These are phyloP conservation scores for Microtus montanus DNA, from an alignment of 2,113 vertebrate genomes.

Conservation along the genomic window DNA sequence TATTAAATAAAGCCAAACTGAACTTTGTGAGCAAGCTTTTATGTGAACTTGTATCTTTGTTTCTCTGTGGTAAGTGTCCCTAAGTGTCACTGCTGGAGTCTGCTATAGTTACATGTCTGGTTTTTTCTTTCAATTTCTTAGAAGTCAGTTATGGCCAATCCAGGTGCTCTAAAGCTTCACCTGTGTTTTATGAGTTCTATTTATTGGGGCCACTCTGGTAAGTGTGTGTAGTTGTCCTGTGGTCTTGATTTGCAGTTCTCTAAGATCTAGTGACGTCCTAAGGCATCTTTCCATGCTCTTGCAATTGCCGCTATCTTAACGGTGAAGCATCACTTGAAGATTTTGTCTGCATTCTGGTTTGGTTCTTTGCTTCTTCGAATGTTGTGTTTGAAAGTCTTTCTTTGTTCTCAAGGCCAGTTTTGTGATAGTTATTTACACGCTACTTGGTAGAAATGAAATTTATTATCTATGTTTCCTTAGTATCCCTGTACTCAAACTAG, in stretches of 20 bases:
- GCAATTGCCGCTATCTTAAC: background rate
- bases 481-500: background rate
- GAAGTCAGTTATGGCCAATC: background rate
- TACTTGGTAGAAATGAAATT: background rate
- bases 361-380: background rate
- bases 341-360: background rate
- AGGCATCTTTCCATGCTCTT: background rate
- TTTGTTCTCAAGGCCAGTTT: background rate
- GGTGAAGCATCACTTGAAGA: background rate
- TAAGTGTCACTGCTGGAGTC: too few relatives aligned
- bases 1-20: background rate
- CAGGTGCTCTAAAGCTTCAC: background rate
- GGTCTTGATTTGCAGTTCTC: background rate
- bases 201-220: background rate
- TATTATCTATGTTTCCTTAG: too few relatives aligned
- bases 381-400: background rate
- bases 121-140: background rate
- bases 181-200: background rate
- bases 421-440: background rate
- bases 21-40: background rate
- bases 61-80: background rate
- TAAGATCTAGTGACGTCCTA: background rate
- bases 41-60: background rate
- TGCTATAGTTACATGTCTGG: background rate
- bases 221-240: background rate